Evolutionary conservation across 2,113 vertebrate species (phyloP), one percentile per base, ranked within the genome.

Genomic region (Ploceus nigricollis): DNA sequence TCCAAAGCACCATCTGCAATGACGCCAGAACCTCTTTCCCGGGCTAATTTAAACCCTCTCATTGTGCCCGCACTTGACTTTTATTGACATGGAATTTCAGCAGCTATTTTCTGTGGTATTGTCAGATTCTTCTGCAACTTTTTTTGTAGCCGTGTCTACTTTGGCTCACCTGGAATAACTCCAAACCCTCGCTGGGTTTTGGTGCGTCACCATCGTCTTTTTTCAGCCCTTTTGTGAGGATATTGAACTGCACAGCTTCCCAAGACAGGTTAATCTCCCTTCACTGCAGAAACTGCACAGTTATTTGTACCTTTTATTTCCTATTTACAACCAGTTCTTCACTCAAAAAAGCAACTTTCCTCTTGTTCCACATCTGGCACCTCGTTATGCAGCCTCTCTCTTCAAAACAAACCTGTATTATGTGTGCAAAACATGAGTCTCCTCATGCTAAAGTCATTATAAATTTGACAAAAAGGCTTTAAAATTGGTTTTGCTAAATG

Each of bases 1-100:
- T 87, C 80, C 95, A 85, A 91, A 96, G 96, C 83, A 85, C 94
- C 87, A 87, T 93, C 85, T 97, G 95, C 95, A 69, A 19, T 94
- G 95, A 90, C 40, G 75, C 94, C 94, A 95, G 75, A 73, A 47
- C 92, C 90, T 93, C 88, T 83, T 89, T 71, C 39, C 44, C 7
- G 51, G 95, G 92, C 78, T 94, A 85, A 94, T 94, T 95, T 96
- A 89, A 96, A 87, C 73, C 87, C 92, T 75, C 15, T 60, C 87
- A 87, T 95, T 93, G 95, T 93, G 85, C n/a, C 92, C 53, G 61
- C 88, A 82, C 92, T 97, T 93, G 82, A 95, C 91, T 94, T 88
- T 79, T 66, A 66, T 44, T 45, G 28, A 79, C 75, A 21, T 27
- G 61, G 87, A 85, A 94, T 95, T 95, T 91, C 92, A 96, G 82